These are phyloP conservation scores for Campylomormyrus numenius DNA, from an alignment of 2,113 vertebrate species.

Conservation along the genomic window DNA sequence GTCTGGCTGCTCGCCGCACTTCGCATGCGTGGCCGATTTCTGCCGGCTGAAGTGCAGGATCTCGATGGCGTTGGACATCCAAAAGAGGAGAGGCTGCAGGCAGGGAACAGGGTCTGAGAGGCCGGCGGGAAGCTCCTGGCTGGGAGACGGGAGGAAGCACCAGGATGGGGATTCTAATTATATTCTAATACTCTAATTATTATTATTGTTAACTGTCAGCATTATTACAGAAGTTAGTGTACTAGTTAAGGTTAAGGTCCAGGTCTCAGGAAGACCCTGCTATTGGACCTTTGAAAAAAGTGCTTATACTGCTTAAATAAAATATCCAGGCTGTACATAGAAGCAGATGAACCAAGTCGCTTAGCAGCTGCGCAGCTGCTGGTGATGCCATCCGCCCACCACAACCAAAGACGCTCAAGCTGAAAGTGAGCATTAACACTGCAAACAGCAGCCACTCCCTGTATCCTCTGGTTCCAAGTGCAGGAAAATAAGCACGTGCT, in stretches of 20 bases:
- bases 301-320: neutral
- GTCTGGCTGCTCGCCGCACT: constrained; percentile 60
- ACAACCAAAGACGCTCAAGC: neutral
- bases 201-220: neutral
- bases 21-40: constrained; percentile 60
- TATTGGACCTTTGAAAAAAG: neutral
- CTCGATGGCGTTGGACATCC: constrained; percentile 71
- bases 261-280: neutral
- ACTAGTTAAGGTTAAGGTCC: neutral
- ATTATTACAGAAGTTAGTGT: neutral
- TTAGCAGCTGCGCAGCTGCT: neutral
- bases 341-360: neutral
- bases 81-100: constrained; percentile 66
- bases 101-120: constrained; percentile 58
- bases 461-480: neutral
- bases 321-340: neutral
- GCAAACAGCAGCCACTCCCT: neutral
- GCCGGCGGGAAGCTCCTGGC: constrained; percentile 59
- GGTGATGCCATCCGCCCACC: neutral
- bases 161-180: neutral
- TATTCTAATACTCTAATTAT: neutral
- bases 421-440: neutral
- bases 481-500: neutral
- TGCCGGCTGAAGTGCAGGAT: constrained; percentile 69
- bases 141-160: constrained; percentile 33